phyloP scores from a whole-genome alignment of 1,140 invertebrate species.

The Conus betulinus region DNA sequence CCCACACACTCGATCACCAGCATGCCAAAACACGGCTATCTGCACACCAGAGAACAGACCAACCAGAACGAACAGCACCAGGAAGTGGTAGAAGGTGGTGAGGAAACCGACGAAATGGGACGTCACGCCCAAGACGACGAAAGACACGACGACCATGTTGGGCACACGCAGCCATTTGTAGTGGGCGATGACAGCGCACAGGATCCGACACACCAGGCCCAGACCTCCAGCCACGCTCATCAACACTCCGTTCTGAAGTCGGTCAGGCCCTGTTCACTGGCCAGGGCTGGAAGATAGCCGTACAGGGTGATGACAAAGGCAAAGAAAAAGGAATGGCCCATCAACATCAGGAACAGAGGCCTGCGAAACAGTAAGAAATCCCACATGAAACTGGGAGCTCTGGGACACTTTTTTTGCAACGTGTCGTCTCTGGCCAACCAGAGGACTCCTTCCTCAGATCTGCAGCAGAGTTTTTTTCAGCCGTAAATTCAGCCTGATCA shows the following conservation, averaged over 20 bases:
- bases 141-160: slow-evolving; percentile 15
- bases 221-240: slow-evolving; percentile 22
- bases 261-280: neutral
- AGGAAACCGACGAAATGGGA: slow-evolving; percentile 25
- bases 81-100: neutral
- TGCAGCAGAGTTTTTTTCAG: neutral
- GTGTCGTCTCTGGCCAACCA: neutral
- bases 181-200: slow-evolving; percentile 14
- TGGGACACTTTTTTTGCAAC: neutral
- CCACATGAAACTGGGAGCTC: neutral
- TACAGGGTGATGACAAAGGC: neutral
- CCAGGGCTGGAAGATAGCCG: slow-evolving; percentile 23
- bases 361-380: slow-evolving; percentile 26
- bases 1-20: slow-evolving; percentile 29
- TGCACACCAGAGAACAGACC: slow-evolving; percentile 6
- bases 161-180: neutral
- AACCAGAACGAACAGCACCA: slow-evolving; percentile 2
- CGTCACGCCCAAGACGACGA: neutral
- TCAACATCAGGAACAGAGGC: slow-evolving; percentile 4
- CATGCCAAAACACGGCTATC: neutral
- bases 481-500: neutral
- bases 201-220: neutral
- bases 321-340: neutral
- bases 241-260: neutral
- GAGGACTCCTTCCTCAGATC: neutral